Percentiles rank a stretch among this genome's conserved stretches.
These are phyloP conservation scores for Helogale parvula DNA, from an alignment of 2,113 vertebrate genomes.

Conservation along the genomic window DNA sequence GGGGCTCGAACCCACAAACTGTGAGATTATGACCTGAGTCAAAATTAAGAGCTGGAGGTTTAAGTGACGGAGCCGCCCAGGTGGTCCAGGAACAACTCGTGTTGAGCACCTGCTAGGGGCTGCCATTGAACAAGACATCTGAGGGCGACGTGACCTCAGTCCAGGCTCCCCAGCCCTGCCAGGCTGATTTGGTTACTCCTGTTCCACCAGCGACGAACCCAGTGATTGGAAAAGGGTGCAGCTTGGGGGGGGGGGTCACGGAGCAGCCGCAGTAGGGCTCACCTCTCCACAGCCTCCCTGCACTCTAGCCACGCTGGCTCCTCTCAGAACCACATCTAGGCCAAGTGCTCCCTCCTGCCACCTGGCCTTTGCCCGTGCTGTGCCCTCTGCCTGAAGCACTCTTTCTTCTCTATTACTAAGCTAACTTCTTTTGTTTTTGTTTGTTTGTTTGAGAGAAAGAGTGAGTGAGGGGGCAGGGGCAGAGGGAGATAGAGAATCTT, in stretches of 20 bases:
- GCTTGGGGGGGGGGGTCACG: fast-evolving
- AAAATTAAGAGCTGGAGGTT: too few relatives aligned
- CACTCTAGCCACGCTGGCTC: not conserved
- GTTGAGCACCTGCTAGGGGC: not conserved
- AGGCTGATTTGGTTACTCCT: not conserved
- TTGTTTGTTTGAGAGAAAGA: too few relatives aligned
- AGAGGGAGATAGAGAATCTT: too few relatives aligned
- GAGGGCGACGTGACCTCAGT: not conserved
- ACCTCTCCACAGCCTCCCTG: not conserved
- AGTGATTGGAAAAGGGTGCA: not conserved
- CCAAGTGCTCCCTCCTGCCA: not conserved
- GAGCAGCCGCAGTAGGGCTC: not conserved
- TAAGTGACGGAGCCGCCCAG: too few relatives aligned
- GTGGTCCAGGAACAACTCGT: too few relatives aligned
- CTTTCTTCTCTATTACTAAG: not conserved
- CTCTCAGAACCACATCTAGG: not conserved
- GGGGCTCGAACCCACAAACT: too few relatives aligned
- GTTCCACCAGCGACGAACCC: not conserved
- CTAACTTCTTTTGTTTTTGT: not conserved
- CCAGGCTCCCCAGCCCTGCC: not conserved
- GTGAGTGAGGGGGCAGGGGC: too few relatives aligned
- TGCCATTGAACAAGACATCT: not conserved
- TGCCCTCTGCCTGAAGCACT: not conserved
- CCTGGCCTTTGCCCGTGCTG: not conserved
- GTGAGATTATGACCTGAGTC: too few relatives aligned